These are phyloP conservation scores for Zosterops borbonicus DNA, from an alignment of 2,113 vertebrate species.

Conservation along the genomic window DNA sequence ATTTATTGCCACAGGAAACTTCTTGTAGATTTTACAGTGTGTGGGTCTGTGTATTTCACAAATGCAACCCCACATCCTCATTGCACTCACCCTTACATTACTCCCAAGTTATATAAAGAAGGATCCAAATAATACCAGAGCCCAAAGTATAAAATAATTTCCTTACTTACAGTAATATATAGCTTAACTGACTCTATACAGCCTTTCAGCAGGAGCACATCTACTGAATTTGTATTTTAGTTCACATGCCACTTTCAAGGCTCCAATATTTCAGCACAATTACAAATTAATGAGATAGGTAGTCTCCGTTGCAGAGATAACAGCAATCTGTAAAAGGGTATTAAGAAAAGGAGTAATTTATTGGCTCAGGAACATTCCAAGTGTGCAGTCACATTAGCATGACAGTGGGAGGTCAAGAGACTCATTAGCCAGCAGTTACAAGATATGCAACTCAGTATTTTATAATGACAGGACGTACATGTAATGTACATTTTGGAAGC, in stretches of 20 bases:
- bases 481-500: fast-evolving
- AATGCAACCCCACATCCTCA: neutral
- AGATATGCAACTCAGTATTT: neutral
- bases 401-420: slow-evolving; percentile 55
- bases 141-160: neutral
- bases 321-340: slow-evolving; percentile 29
- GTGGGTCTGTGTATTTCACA: neutral
- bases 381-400: slow-evolving; percentile 9
- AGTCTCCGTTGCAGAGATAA: slow-evolving; percentile 22
- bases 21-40: neutral
- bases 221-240: neutral
- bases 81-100: neutral
- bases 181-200: neutral
- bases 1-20: neutral
- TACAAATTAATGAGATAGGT: slow-evolving; percentile 65
- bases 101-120: neutral
- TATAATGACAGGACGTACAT: neutral
- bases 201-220: slow-evolving; percentile 2
- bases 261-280: slow-evolving; percentile 57
- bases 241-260: neutral
- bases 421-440: slow-evolving; percentile 12
- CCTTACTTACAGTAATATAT: neutral
- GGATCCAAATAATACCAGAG: neutral
- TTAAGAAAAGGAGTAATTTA: slow-evolving; percentile 48
- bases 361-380: slow-evolving; percentile 30